phyloP scores from a whole-genome alignment of 2,113 vertebrate species.

The Colaptes auratus region DNA sequence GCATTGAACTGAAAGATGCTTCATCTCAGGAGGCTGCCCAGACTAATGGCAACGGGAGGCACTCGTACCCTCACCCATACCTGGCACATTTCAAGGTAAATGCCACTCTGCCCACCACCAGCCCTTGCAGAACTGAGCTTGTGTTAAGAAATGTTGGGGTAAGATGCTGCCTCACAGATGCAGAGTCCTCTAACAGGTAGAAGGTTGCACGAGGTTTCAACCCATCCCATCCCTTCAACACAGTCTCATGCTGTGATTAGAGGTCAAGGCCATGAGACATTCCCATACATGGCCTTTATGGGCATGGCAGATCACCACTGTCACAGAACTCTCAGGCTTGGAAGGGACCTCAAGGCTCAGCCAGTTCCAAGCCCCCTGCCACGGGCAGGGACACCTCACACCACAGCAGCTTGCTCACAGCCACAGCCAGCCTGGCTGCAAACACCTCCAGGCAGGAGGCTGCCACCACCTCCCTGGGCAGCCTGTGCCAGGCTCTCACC shows the following conservation, averaged over 20 bases:
- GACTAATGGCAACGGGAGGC: slow-evolving; percentile 83
- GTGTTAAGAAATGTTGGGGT: not conserved
- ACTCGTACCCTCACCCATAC: slow-evolving; percentile 71
- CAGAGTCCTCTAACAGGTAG: not conserved
- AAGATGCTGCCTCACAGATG: not conserved
- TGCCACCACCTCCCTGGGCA: no score
- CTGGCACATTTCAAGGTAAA: slow-evolving; percentile 88
- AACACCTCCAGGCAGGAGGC: no score
- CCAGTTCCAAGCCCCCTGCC: no score
- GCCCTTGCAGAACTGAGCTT: not conserved
- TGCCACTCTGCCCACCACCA: not conserved
- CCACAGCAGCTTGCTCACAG: no score
- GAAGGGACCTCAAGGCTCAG: no score
- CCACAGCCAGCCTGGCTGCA: no score
- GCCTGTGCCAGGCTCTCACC: no score
- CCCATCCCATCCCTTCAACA: not conserved
- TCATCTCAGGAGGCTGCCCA: slow-evolving; percentile 71
- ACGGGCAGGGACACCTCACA: no score
- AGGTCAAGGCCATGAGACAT: not conserved
- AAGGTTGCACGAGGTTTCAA: not conserved
- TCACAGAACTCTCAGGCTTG: not conserved
- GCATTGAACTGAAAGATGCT: slow-evolving; percentile 85
- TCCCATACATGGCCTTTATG: not conserved
- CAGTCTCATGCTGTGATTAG: not conserved
- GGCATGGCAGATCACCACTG: not conserved